phyloP scores from a whole-genome alignment of 2,113 vertebrate genomes.

The Stercorarius parasiticus region DNA sequence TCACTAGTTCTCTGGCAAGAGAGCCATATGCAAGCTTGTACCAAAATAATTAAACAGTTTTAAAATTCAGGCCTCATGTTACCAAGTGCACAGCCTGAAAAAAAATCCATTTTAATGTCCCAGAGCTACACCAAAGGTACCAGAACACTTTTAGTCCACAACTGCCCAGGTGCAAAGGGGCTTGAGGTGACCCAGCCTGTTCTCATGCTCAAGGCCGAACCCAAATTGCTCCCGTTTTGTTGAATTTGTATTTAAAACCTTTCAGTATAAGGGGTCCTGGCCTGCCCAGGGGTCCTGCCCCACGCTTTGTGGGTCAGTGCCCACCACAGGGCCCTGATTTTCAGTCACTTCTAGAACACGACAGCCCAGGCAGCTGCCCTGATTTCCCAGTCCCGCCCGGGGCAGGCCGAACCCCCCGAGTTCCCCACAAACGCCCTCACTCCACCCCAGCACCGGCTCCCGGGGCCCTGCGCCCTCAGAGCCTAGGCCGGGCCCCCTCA shows the following conservation, averaged over 20 bases:
- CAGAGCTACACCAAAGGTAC: background rate
- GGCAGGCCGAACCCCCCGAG: background rate
- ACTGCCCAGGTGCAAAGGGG: background rate
- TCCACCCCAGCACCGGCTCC: background rate
- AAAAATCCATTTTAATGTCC: background rate
- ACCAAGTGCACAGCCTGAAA: fast-evolving
- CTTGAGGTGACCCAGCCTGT: background rate
- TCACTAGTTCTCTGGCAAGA: background rate
- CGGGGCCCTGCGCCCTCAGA: background rate
- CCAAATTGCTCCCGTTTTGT: background rate
- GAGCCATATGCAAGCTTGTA: background rate
- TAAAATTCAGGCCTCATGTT: background rate
- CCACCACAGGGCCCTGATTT: background rate
- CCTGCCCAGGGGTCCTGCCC: too few species aligned
- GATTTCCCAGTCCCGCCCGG: too few species aligned
- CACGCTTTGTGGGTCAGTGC: too few species aligned
- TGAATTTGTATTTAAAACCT: background rate
- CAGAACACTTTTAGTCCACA: background rate
- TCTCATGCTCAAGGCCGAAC: background rate
- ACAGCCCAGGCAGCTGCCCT: background rate
- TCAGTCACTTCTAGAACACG: background rate
- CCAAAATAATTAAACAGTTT: background rate
- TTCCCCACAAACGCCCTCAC: background rate
- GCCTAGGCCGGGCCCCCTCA: background rate
- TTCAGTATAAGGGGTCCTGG: background rate